Percentiles rank a stretch among this genome's conserved stretches.
phyloP scores from a whole-genome alignment of 1,140 invertebrate genomes.

The Papilio machaon region DNA sequence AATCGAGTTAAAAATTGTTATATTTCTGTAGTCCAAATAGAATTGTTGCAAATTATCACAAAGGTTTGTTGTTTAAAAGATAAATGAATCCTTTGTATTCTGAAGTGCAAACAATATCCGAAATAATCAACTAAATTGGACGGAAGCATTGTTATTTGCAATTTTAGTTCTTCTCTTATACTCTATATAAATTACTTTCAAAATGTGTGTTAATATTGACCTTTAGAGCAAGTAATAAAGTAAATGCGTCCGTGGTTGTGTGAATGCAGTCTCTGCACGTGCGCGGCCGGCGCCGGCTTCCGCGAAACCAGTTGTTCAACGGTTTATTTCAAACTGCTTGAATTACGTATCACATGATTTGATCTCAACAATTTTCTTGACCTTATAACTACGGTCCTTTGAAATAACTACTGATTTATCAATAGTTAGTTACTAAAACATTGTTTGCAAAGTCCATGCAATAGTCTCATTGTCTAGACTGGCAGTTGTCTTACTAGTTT shows the following conservation, averaged over 20 bases:
- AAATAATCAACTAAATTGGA: background rate
- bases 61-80: no score
- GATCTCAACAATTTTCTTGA: slow-evolving; percentile 9
- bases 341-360: slow-evolving; percentile 35
- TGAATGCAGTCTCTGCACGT: slow-evolving; percentile 36
- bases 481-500: background rate
- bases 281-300: slow-evolving; percentile 43
- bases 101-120: no score
- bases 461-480: background rate
- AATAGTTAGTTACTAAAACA: background rate
- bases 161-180: background rate
- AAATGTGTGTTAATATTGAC: slow-evolving; percentile 12
- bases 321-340: slow-evolving; percentile 51
- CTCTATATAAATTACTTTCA: background rate
- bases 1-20: no score
- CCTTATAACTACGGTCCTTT: background rate
- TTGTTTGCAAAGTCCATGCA: background rate
- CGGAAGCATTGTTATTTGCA: background rate
- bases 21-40: no score
- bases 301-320: slow-evolving; percentile 47
- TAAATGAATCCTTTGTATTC: no score
- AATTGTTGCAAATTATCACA: no score
- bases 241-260: slow-evolving; percentile 30
- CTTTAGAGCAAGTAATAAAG: slow-evolving; percentile 26
- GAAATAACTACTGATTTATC: background rate